Base-by-base conservation (phyloP, 1,140 invertebrate genomes). In the Bicyclus anynana region DNA sequence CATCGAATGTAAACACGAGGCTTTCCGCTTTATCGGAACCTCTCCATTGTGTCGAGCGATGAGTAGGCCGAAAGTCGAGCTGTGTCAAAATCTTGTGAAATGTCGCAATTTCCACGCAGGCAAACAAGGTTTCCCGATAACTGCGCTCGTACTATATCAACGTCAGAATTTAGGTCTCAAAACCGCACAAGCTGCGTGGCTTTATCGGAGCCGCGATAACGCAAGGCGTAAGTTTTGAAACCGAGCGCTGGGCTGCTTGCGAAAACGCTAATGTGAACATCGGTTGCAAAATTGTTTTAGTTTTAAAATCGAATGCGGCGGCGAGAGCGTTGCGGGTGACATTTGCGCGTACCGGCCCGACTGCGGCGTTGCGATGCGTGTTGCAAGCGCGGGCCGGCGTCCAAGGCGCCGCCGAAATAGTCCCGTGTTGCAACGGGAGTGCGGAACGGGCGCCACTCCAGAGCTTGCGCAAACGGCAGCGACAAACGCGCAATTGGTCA, bases 241-340 rank as follows among this genome's bases (percentile, higher is more conserved):
- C 77, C 73, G 72, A 73, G 77, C 79, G 76, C 75, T 84, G 80
- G 81, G 81, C 80, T 71, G 80, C 83, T 88, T 86, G 85, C 83
- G 84, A 86, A 86, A 88, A 88, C 76, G 69, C 80, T 84, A 88
- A 88, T 86, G 81, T 86, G 83, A 85, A 80, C 82, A 86, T 86
- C 80, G 80, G 74, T 88, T 86, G 85, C 85, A 80, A 88, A 88
- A 88, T 88, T 85, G 82, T 85, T 85, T 86, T 86, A 88, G 77
- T 84, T 88, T 86, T 84, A 77, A 83, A 82, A 86, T 84, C 74
- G 72, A 79, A 86, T 77, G 73, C 73, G 74, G 60, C 67, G 48
- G 60, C 69, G 67, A 76, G 23, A 23, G 23, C 23, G 23, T 23
- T 7, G 61, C 59, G 14, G 61, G 40, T 71, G 77, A 74, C 73